Conservation (phyloP, 2,888 invertebrate genomes). For the Dyspetes luteomarginatus region DNA sequence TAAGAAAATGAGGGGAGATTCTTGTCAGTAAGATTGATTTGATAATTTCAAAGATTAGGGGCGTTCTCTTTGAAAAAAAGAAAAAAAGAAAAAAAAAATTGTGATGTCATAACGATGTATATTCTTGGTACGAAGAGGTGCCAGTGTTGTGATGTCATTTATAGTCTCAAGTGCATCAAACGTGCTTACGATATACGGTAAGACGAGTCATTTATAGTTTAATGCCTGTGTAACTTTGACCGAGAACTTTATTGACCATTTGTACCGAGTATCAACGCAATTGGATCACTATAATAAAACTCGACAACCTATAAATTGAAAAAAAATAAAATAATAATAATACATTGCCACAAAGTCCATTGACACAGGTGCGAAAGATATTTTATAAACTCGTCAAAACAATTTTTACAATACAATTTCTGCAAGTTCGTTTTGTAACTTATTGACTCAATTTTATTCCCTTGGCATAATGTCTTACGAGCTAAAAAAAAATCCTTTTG, state of each 20-base stretch:
- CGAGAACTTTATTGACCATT: conserved; percentile 27
- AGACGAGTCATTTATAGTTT: conserved; percentile 55
- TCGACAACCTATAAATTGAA: not conserved
- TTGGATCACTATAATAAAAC: conserved; percentile 2
- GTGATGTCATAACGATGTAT: conserved; percentile 55
- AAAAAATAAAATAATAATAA: not conserved
- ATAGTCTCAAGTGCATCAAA: conserved; percentile 32
- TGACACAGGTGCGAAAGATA: not conserved
- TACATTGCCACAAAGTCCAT: not conserved
- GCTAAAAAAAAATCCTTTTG: too few species aligned
- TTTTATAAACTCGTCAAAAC: not conserved
- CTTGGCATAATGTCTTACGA: too few species aligned
- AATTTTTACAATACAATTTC: not conserved
- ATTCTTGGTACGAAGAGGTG: conserved; percentile 46
- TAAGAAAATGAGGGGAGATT: conserved; percentile 5
- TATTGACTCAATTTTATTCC: too few species aligned
- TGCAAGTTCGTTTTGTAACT: too few species aligned
- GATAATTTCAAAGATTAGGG: conserved; percentile 9
- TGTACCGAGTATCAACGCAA: not conserved
- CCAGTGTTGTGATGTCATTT: conserved; percentile 56
- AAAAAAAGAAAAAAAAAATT: conserved; percentile 6
- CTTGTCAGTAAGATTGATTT: conserved; percentile 20
- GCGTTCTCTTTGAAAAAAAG: not conserved
- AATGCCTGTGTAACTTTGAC: conserved; percentile 37
- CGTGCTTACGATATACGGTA: conserved; percentile 34